These are phyloP conservation scores for Hydrotaea cyrtoneurina DNA, from an alignment of 2,888 invertebrate genomes.

Conservation along the genomic window DNA sequence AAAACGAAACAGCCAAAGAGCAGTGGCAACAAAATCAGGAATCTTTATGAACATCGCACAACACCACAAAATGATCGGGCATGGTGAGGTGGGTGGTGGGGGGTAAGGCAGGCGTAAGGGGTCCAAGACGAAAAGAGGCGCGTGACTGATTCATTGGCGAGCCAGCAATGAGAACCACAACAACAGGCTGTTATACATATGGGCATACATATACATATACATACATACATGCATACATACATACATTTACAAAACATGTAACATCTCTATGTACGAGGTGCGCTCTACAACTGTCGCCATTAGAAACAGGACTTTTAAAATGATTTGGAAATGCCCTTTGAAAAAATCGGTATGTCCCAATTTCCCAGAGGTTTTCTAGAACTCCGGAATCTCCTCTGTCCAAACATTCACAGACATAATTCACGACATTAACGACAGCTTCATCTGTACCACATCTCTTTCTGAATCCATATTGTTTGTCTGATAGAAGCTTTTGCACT, in stretches of 20 bases:
- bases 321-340: too few relatives aligned
- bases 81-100: not conserved
- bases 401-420: too few relatives aligned
- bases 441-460: too few relatives aligned
- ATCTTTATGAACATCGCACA: slow-evolving; percentile 35
- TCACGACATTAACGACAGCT: too few relatives aligned
- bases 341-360: too few relatives aligned
- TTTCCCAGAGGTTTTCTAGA: too few relatives aligned
- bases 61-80: not conserved
- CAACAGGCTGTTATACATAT: not conserved
- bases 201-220: not conserved
- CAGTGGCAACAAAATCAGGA: slow-evolving; percentile 57
- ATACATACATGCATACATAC: slow-evolving; percentile 9
- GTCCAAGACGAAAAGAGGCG: slow-evolving; percentile 50
- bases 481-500: too few relatives aligned
- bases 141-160: slow-evolving; percentile 66
- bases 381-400: too few relatives aligned
- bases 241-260: too few relatives aligned
- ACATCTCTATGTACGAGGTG: not conserved
- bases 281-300: too few relatives aligned
- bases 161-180: not conserved
- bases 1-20: slow-evolving; percentile 32
- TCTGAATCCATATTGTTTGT: too few relatives aligned
- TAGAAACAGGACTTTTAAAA: too few relatives aligned
- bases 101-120: slow-evolving; percentile 3